Conservation (phyloP, 2,888 invertebrate species). For the Amphipoea oculea region DNA sequence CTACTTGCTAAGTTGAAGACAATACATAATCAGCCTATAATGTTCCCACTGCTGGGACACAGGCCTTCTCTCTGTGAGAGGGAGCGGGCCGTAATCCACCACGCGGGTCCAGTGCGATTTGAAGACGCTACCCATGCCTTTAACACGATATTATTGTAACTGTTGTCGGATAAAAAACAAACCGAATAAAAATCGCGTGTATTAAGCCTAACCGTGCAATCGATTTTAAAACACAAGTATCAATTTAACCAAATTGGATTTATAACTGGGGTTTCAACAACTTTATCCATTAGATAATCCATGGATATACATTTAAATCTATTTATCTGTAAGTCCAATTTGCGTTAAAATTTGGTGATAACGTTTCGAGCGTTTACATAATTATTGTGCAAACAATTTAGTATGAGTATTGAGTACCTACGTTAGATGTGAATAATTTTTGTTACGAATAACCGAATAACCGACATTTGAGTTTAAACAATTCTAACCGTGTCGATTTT, state of each 20-base stretch:
- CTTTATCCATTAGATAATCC: constrained; percentile 65
- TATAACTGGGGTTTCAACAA: constrained; percentile 55
- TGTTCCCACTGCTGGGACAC: too few species aligned
- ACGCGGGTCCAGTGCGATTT: too few species aligned
- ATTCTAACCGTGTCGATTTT: neutral
- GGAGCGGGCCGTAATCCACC: too few species aligned
- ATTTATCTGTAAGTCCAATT: constrained; percentile 56
- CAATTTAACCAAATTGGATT: constrained; percentile 57
- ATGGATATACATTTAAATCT: constrained; percentile 60
- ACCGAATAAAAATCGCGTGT: neutral
- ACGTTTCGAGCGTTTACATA: constrained; percentile 33
- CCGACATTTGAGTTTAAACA: too few species aligned
- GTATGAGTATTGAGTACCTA: too few species aligned
- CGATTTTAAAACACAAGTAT: constrained; percentile 56
- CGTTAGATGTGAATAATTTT: neutral
- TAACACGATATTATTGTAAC: neutral
- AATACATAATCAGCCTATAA: too few species aligned
- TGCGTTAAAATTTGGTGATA: constrained; percentile 56
- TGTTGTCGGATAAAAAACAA: neutral
- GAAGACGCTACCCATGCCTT: neutral
- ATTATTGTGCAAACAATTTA: constrained; percentile 26
- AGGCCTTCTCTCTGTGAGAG: too few species aligned
- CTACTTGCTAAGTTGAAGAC: neutral
- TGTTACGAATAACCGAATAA: neutral
- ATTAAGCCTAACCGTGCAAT: constrained; percentile 7